These are phyloP conservation scores for Gracilinanus agilis DNA, from an alignment of 2,113 vertebrate genomes.

Conservation along the genomic window DNA sequence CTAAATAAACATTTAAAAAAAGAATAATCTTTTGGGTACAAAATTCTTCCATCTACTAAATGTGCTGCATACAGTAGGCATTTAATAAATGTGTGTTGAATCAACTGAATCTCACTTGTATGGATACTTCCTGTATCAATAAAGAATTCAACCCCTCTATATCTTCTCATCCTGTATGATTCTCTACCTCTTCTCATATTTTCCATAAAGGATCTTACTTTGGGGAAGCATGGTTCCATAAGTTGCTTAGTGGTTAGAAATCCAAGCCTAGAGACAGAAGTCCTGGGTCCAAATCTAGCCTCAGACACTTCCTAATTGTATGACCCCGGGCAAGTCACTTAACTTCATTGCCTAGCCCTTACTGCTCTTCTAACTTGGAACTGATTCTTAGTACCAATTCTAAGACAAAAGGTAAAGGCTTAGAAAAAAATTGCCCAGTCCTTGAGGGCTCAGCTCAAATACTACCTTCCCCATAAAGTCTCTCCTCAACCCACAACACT, in stretches of 20 bases:
- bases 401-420: too few relatives aligned
- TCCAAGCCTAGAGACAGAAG: not conserved
- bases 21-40: not conserved
- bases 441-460: not conserved
- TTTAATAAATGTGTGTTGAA: not conserved
- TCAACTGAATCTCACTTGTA: not conserved
- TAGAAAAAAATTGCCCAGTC: not conserved
- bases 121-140: not conserved
- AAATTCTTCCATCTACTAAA: not conserved
- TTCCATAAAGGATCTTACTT: not conserved
- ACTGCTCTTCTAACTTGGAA: too few relatives aligned
- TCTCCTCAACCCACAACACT: not conserved
- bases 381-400: too few relatives aligned
- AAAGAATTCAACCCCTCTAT: not conserved
- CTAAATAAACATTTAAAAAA: too few relatives aligned
- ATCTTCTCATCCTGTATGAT: not conserved
- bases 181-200: not conserved
- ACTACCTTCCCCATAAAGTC: not conserved
- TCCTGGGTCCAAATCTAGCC: not conserved
- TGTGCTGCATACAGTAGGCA: not conserved
- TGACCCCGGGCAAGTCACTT: too few relatives aligned
- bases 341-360: too few relatives aligned
- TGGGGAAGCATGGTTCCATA: too few relatives aligned
- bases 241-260: too few relatives aligned
- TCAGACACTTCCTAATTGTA: too few relatives aligned